Percentiles rank a stretch among this genome's conserved stretches.
Evolutionary conservation across 2,113 vertebrate species (phyloP).

Genomic region (Tupaia tana): DNA sequence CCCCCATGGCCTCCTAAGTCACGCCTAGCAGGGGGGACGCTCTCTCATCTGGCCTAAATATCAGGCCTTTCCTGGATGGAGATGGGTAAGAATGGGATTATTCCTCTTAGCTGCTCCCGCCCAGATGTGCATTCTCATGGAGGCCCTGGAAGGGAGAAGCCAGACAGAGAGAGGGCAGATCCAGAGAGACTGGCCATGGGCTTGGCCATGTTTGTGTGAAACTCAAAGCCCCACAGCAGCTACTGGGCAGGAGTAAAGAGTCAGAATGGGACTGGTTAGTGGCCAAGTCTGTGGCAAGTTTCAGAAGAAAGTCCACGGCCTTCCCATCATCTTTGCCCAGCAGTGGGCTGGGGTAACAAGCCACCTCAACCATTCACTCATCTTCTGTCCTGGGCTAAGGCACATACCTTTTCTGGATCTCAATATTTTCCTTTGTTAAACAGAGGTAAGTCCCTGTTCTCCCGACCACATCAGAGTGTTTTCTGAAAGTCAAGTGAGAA

Average conservation of each 20-base stretch:
- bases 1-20: neutral
- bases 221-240: accelerated
- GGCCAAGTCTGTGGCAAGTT: accelerated
- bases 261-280: accelerated
- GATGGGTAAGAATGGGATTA: accelerated
- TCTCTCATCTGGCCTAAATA: neutral
- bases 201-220: neutral
- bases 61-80: neutral
- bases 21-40: neutral
- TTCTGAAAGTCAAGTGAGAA: neutral
- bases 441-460: neutral
- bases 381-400: neutral
- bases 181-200: neutral
- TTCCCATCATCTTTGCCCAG: accelerated
- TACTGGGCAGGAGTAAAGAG: accelerated
- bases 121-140: neutral
- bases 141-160: accelerated
- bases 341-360: accelerated
- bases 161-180: neutral
- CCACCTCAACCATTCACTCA: accelerated
- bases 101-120: neutral
- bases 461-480: neutral
- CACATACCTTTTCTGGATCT: neutral
- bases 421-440: neutral
- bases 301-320: accelerated